These are phyloP conservation scores for Odontophorus gujanensis DNA, from an alignment of 2,113 vertebrate species.

Conservation along the genomic window DNA sequence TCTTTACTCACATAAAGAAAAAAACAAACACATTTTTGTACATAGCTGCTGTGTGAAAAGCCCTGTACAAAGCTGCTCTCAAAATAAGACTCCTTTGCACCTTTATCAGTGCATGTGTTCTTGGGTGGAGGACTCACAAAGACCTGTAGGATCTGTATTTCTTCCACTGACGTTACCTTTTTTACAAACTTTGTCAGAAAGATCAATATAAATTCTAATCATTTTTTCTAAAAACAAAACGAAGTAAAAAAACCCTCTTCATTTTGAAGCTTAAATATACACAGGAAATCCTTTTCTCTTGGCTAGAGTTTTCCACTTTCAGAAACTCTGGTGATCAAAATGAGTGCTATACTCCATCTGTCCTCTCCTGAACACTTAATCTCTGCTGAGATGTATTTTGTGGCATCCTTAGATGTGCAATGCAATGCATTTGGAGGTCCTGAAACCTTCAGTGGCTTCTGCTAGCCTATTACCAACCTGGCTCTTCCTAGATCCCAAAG, in stretches of 20 bases:
- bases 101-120: neutral
- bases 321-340: neutral
- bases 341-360: fast-evolving
- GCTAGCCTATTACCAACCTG: neutral
- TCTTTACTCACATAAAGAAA: neutral
- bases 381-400: neutral
- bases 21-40: neutral
- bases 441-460: neutral
- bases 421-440: neutral
- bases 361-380: neutral
- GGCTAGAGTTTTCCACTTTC: neutral
- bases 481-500: neutral
- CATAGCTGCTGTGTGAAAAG: neutral
- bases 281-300: neutral
- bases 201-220: neutral
- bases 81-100: neutral
- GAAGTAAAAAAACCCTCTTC: neutral
- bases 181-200: neutral
- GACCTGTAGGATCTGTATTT: neutral
- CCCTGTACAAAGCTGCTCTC: neutral
- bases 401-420: neutral
- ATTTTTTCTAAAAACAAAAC: too few relatives aligned
- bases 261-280: neutral
- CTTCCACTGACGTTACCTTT: neutral
- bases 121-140: neutral